A percentile compares a stretch with the other conserved stretches of the same genome.
Conservation (phyloP, 2,797 vertebrate genomes). For the Miichthys miiuy region DNA sequence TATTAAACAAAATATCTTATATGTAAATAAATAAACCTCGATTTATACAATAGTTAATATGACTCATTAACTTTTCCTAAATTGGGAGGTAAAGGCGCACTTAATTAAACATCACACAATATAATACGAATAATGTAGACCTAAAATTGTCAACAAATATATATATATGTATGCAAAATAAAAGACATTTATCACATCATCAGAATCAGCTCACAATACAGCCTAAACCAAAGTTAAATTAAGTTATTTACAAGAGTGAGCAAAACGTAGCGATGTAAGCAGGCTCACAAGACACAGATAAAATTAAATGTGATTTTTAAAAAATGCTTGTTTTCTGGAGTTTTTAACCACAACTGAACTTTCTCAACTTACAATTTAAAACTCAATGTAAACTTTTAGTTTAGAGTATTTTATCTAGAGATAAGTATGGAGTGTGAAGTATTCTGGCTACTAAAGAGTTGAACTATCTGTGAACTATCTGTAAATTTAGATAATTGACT, state of each 20-base stretch:
- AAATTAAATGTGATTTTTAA: no score
- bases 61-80: no score
- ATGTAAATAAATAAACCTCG: no score
- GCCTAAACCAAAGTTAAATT: neutral
- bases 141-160: neutral
- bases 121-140: neutral
- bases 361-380: neutral
- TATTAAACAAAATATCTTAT: no score
- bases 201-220: neutral
- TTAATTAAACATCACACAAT: neutral
- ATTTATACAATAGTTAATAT: no score
- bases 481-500: slow-evolving; percentile 20
- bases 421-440: neutral
- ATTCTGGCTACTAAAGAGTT: neutral
- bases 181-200: neutral
- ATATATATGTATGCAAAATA: no score
- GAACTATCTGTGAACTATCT: neutral
- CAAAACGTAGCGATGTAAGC: neutral
- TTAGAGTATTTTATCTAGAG: slow-evolving; percentile 1
- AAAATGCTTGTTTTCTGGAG: neutral
- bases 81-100: no score
- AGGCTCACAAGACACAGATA: no score
- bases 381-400: neutral
- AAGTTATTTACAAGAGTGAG: neutral
- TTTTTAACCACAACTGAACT: neutral